phyloP scores from a whole-genome alignment of 2,113 vertebrate genomes.

The Petaurus breviceps region DNA sequence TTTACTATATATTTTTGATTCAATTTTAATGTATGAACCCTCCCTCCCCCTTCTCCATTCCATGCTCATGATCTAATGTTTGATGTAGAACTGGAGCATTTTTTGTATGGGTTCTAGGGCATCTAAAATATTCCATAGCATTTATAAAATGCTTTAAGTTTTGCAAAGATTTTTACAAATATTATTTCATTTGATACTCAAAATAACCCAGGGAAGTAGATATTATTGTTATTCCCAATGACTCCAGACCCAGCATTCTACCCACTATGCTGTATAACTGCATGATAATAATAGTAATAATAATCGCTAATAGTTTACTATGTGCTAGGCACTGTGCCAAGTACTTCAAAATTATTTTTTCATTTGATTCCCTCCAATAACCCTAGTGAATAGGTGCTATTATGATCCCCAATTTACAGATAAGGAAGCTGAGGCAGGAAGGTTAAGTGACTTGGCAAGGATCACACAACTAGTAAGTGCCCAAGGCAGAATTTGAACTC shows the following conservation, averaged over 20 bases:
- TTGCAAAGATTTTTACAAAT: neutral
- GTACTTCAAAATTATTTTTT: neutral
- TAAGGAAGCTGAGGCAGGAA: neutral
- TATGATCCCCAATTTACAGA: neutral
- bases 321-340: neutral
- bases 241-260: neutral
- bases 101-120: neutral
- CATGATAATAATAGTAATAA: neutral
- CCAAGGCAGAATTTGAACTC: neutral
- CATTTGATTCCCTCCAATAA: neutral
- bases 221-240: neutral
- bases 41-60: neutral
- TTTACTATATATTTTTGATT: neutral
- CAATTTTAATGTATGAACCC: neutral
- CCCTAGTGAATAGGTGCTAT: neutral
- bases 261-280: neutral
- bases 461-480: neutral
- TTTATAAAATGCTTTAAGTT: neutral
- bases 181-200: neutral
- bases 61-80: neutral
- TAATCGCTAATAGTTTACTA: neutral
- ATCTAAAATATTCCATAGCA: conserved; percentile 1
- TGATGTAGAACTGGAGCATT: neutral
- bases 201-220: neutral
- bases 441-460: neutral